phyloP scores from a whole-genome alignment of 2,797 vertebrate genomes.

The Tamandua tetradactyla region DNA sequence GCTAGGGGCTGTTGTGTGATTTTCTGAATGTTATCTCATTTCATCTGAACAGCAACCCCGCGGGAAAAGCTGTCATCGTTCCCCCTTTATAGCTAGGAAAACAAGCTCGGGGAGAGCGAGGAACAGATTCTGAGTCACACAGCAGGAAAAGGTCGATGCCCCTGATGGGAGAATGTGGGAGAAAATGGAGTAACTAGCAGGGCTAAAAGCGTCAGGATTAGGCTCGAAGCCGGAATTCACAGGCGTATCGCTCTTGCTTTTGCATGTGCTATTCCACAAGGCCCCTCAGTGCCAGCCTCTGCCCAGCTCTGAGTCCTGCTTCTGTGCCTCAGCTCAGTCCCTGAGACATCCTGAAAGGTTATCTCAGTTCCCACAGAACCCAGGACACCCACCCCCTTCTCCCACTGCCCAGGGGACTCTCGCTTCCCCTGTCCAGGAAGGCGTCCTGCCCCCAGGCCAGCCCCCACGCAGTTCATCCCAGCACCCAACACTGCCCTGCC shows the following conservation, averaged over 20 bases:
- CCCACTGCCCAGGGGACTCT: no score
- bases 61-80: not conserved
- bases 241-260: not conserved
- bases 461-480: not conserved
- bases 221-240: not conserved
- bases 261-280: not conserved
- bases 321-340: rapidly evolving
- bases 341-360: not conserved
- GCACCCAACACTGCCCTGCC: no score
- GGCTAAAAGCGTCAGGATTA: not conserved
- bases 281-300: rapidly evolving
- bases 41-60: not conserved
- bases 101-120: not conserved
- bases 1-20: no score
- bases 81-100: not conserved
- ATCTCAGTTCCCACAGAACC: not conserved
- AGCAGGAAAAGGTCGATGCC: not conserved
- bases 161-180: not conserved
- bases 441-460: rapidly evolving
- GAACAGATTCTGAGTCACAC: rapidly evolving
- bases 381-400: not conserved
- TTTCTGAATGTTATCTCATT: not conserved
- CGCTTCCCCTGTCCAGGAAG: not conserved
- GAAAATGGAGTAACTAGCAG: not conserved
- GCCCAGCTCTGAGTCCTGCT: not conserved